Evolutionary conservation across 2,797 vertebrate genomes (phyloP).

Genomic region (Enteromius thamalakanensis): DNA sequence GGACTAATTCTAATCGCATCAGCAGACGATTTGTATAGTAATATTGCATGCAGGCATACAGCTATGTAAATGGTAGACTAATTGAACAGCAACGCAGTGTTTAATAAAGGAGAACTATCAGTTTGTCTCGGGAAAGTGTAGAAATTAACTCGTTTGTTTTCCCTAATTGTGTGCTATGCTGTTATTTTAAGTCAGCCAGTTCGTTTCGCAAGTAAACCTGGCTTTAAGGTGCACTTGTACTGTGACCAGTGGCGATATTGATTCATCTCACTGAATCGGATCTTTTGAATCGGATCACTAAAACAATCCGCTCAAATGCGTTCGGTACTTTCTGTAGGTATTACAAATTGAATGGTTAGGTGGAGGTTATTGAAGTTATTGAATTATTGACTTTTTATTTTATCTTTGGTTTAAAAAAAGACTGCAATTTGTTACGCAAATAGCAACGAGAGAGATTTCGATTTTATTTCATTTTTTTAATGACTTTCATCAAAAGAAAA

Average conservation of each 20-base stretch:
- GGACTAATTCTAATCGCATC: background rate
- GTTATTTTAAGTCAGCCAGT: background rate
- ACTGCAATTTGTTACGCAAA: background rate
- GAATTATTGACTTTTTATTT: background rate
- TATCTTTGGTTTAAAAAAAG: background rate
- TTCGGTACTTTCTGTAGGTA: background rate
- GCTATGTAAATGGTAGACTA: background rate
- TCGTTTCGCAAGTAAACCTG: background rate
- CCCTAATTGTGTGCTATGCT: background rate
- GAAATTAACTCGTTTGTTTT: background rate
- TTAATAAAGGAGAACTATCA: background rate
- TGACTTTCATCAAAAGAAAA: background rate
- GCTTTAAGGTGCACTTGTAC: background rate
- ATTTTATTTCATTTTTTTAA: background rate
- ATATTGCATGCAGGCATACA: background rate
- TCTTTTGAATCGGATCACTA: conserved; percentile 29
- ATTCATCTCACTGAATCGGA: background rate
- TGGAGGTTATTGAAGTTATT: background rate
- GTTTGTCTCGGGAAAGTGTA: background rate
- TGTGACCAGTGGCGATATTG: background rate
- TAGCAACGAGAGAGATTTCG: no score
- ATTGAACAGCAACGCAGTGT: background rate
- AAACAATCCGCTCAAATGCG: conserved; percentile 9
- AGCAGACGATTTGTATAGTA: background rate
- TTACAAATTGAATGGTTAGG: background rate